Evolutionary conservation across 2,797 vertebrate species (phyloP).

Genomic region (Muraenolepis orangiensis): DNA sequence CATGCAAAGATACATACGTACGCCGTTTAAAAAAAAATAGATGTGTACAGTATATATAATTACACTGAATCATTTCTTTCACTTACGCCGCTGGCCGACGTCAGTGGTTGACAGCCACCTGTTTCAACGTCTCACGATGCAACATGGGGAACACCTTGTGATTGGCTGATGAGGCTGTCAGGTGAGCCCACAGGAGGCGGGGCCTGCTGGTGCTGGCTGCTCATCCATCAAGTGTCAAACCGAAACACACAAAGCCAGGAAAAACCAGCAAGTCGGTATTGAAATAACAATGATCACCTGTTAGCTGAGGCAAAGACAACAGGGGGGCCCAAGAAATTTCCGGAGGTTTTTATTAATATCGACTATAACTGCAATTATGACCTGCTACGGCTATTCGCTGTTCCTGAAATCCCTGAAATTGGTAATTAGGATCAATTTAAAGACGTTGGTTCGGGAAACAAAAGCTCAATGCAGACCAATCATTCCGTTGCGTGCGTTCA

Average conservation of each 20-base stretch:
- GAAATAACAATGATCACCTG: not conserved
- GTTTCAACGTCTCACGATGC: not conserved
- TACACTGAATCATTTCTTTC: not conserved
- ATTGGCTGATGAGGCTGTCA: not conserved
- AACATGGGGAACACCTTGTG: too few relatives aligned
- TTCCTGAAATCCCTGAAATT: not conserved
- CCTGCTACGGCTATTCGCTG: not conserved
- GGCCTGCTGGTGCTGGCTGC: not conserved
- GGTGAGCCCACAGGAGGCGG: not conserved
- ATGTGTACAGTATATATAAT: not conserved
- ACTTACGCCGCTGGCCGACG: not conserved
- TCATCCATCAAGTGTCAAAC: not conserved
- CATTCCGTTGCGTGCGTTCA: not conserved
- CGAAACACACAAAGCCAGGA: too few relatives aligned
- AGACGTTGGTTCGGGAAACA: not conserved
- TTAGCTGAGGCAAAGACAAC: not conserved
- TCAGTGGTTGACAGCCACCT: not conserved
- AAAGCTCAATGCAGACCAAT: not conserved
- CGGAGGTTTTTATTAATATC: not conserved
- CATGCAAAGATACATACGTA: too few relatives aligned
- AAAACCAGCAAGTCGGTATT: too few relatives aligned
- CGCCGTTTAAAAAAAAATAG: too few relatives aligned
- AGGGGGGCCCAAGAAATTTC: not conserved
- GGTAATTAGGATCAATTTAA: not conserved
- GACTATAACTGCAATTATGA: not conserved